phyloP scores from a whole-genome alignment of 2,888 invertebrate species.

The Calliphora vomitoria region DNA sequence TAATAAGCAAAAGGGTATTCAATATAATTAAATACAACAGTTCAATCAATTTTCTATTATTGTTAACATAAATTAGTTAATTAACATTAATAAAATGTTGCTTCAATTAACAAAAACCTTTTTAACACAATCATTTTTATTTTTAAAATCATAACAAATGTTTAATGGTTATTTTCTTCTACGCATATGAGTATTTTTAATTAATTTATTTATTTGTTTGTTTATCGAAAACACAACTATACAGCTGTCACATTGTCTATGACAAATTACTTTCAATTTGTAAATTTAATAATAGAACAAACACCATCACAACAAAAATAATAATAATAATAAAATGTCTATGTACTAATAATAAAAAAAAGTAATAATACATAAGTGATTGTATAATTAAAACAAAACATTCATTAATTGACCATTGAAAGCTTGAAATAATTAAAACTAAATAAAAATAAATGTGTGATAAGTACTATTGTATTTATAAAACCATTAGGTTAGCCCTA shows the following conservation, averaged over 20 bases:
- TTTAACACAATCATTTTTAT: neutral
- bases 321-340: neutral
- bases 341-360: conserved; percentile 27
- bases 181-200: neutral
- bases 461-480: too few relatives aligned
- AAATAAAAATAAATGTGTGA: conserved; percentile 5
- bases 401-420: conserved; percentile 47
- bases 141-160: neutral
- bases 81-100: neutral
- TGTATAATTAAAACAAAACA: conserved; percentile 49
- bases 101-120: neutral
- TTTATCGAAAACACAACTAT: conserved; percentile 1
- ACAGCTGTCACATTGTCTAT: conserved; percentile 20
- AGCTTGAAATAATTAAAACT: conserved; percentile 37
- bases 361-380: conserved; percentile 40
- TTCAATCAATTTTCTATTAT: neutral
- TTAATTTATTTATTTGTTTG: conserved; percentile 4
- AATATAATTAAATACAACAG: conserved; percentile 1
- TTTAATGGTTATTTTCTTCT: neutral
- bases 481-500: too few relatives aligned
- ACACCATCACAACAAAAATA: neutral
- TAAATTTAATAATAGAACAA: conserved; percentile 26
- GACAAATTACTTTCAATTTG: conserved; percentile 29
- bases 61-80: neutral
- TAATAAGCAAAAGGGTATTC: too few relatives aligned